Evolutionary conservation across 2,113 vertebrate genomes (phyloP), one percentile per base, ranked within the genome.

Genomic region (Macrotis lagotis): DNA sequence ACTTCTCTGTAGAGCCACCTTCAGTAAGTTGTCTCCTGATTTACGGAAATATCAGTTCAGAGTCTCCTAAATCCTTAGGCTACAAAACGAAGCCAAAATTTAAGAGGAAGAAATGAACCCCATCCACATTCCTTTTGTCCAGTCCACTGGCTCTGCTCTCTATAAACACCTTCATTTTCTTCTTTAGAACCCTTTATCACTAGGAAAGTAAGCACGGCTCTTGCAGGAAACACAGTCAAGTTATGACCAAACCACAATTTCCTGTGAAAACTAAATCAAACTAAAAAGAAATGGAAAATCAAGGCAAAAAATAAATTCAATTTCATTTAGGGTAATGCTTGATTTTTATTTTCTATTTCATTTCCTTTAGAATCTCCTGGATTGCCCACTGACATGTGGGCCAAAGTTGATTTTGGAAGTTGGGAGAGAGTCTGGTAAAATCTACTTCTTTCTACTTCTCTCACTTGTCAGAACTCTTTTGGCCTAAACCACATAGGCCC

Each of bases 401-500:
- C 50, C 74, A 7, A 90, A 51, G 2, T 11, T 52, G 66, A 37
- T 88, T 89, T 83, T 1, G 25, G 48, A 94, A 49, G 49, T 37
- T 52, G 16, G 47, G 74, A 19, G 5, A 44, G 19, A 0, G 16
- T 44, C 37, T 5, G 8, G 16, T 22, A 83, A 48, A 24, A 19
- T 48, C 19, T 92, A n/a, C 14, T 92, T 10, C 28, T 93, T 51
- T 94, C 24, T 90, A 55, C 90, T 96, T 93, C 93, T 44, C 74
- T 66, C 94, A 90, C 83, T 88, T 88, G 66, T 89, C 48, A 94
- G 51, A 91, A 55, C 90, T 89, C 8, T 0, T 94, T 48, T 96
- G 94, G 93, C 94, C 96, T 91, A 74, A 96, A 94, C 91, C 48
- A 92, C 50, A 93, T 95, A 83, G 90, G 28, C 94, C 96, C 95